These are phyloP conservation scores for Metopia argyrocephala DNA, from an alignment of 2,888 invertebrate genomes.

Conservation along the genomic window DNA sequence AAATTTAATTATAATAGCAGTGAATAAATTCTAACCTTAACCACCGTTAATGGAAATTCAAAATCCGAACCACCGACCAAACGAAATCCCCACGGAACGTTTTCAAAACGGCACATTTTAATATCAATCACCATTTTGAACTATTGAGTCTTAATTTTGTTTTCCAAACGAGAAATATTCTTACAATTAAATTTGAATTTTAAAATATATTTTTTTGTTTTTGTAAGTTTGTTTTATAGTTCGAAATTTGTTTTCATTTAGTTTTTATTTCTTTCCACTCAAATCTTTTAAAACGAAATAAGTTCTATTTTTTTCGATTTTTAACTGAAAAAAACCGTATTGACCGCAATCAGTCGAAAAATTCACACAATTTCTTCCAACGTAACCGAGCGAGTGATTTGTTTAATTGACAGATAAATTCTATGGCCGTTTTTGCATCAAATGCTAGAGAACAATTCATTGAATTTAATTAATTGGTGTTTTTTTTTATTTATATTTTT, in stretches of 20 bases:
- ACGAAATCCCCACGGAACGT: constrained; percentile 88
- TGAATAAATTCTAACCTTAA: constrained; percentile 81
- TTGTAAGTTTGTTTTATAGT: background rate
- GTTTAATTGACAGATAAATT: constrained; percentile 57
- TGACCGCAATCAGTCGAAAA: constrained; percentile 54
- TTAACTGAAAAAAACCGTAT: constrained; percentile 56
- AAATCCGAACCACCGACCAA: constrained; percentile 87
- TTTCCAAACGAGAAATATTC: background rate
- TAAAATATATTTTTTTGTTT: background rate
- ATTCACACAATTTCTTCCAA: constrained; percentile 56
- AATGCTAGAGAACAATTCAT: constrained; percentile 39
- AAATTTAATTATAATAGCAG: constrained; percentile 11
- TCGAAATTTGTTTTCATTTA: background rate
- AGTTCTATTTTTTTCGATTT: background rate
- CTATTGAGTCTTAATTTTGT: constrained; percentile 18
- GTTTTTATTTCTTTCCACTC: background rate
- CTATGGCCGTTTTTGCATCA: constrained; percentile 39
- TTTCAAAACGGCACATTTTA: constrained; percentile 82
- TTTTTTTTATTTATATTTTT: background rate
- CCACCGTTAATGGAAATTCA: constrained; percentile 85
- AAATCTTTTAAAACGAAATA: constrained; percentile 20
- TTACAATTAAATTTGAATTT: background rate
- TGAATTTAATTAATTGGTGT: constrained; percentile 31
- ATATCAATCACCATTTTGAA: constrained; percentile 84
- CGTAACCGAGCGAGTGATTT: constrained; percentile 55